These are phyloP conservation scores for Synanceia verrucosa DNA, from an alignment of 2,797 vertebrate species.

Conservation along the genomic window DNA sequence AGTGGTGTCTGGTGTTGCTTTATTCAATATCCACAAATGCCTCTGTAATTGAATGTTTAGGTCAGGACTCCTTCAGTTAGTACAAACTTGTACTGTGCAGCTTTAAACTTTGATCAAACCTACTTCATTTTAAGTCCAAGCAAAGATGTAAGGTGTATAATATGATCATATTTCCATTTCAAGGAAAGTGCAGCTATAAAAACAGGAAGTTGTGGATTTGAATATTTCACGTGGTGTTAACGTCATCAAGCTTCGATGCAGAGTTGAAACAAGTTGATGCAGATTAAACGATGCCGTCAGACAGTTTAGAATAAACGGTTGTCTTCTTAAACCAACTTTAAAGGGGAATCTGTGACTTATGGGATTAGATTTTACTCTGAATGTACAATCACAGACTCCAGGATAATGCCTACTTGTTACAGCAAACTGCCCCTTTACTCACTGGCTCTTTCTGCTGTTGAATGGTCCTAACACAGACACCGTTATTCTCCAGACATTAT, in stretches of 20 bases:
- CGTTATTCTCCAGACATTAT: conserved; percentile 52
- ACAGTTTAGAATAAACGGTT: not conserved
- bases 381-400: not conserved
- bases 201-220: not conserved
- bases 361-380: not conserved
- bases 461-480: conserved; percentile 24
- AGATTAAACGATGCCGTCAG: not conserved
- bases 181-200: not conserved
- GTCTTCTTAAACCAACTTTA: not conserved
- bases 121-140: not conserved
- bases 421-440: conserved; percentile 9
- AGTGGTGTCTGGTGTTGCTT: not conserved
- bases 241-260: not conserved
- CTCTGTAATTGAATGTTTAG: not conserved
- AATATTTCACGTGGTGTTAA: not conserved
- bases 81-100: not conserved
- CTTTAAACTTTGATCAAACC: not conserved
- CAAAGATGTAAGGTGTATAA: not conserved
- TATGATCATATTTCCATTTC: not conserved
- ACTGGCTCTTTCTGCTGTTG: conserved; percentile 6
- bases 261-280: not conserved
- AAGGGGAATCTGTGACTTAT: not conserved
- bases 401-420: conserved; percentile 35
- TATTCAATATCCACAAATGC: not conserved
- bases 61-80: not conserved